A percentile compares a stretch with the other conserved stretches of the same genome.
phyloP scores from a whole-genome alignment of 1,140 invertebrate genomes.

The Cydia strobilella region DNA sequence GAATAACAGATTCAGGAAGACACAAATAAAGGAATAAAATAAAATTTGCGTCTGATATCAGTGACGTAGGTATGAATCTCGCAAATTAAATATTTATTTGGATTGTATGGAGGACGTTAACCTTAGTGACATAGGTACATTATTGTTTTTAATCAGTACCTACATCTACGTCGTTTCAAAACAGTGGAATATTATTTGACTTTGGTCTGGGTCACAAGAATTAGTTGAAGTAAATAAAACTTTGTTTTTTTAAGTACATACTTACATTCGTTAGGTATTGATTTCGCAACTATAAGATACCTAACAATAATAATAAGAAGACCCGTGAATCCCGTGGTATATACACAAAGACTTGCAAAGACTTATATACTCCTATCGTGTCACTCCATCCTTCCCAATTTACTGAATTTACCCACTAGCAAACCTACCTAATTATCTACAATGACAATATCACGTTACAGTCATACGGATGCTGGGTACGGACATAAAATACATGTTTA shows the following conservation, averaged over 20 bases:
- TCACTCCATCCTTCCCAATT: neutral
- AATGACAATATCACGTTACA: neutral
- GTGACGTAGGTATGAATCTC: neutral
- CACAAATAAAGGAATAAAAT: neutral
- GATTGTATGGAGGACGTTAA: neutral
- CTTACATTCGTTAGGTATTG: no score
- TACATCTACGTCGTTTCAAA: neutral
- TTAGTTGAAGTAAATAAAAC: neutral
- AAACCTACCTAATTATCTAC: conserved; percentile 5
- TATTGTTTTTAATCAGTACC: neutral
- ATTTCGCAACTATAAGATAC: no score
- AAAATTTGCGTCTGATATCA: neutral
- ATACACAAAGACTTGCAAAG: no score
- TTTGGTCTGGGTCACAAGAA: neutral
- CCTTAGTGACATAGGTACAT: neutral
- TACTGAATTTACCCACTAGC: neutral
- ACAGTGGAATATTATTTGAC: neutral
- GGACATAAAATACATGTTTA: neutral
- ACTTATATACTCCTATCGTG: no score
- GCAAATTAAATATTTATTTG: neutral
- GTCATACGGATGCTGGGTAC: neutral
- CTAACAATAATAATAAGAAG: no score
- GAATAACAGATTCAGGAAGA: conserved; percentile 8
- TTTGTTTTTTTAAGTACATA: no score
- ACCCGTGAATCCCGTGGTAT: no score